These are phyloP conservation scores for Cepphus grylle DNA, from an alignment of 2,113 vertebrate species.

Conservation along the genomic window DNA sequence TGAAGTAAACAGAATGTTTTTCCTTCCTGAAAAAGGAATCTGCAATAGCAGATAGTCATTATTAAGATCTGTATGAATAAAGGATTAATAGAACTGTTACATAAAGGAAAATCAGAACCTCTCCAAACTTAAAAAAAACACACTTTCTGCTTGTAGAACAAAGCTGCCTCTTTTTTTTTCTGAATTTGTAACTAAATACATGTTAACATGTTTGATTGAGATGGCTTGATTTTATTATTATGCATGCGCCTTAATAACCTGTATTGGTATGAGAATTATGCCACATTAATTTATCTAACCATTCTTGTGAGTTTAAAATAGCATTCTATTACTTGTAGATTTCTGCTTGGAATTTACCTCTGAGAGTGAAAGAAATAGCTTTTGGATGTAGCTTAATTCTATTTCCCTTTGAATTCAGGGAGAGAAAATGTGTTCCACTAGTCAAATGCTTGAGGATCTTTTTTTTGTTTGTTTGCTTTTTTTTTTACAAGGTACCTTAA, in stretches of 20 bases:
- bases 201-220: not conserved
- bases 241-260: not conserved
- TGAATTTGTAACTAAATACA: not conserved
- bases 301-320: not conserved
- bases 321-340: not conserved
- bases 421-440: not conserved
- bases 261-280: not conserved
- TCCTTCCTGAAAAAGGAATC: conserved; percentile 64
- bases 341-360: not conserved
- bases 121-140: not conserved
- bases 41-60: not conserved
- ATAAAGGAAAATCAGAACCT: not conserved
- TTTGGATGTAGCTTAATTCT: not conserved
- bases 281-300: not conserved
- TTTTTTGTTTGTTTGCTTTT: not conserved
- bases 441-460: not conserved
- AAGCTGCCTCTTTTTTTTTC: not conserved
- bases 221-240: not conserved
- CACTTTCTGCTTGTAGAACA: not conserved
- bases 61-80: not conserved
- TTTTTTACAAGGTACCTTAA: not conserved
- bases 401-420: not conserved
- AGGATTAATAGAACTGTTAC: not conserved
- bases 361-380: not conserved
- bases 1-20: conserved; percentile 89